Conservation (phyloP, 2,888 invertebrate genomes). For the Microplitis deprimator region DNA sequence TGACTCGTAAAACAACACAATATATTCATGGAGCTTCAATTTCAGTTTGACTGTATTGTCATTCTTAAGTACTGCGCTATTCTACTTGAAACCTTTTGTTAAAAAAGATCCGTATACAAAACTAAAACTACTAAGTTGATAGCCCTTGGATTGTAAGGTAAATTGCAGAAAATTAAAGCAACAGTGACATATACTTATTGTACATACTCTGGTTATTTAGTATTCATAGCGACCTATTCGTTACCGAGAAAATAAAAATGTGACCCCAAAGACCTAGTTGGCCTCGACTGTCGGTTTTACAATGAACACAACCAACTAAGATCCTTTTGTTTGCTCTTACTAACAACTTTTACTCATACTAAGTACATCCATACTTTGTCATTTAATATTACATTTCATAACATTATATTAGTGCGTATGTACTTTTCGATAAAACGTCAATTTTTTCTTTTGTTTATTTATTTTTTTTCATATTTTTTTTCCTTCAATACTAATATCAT, state of each 20-base stretch:
- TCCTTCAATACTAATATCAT: neutral
- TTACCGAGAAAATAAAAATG: slow-evolving; percentile 15
- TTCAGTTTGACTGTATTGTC: neutral
- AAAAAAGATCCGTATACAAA: neutral
- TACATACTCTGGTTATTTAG: slow-evolving; percentile 17
- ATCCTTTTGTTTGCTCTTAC: slow-evolving; percentile 29
- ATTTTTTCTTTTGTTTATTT: neutral
- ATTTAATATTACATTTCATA: slow-evolving; percentile 8
- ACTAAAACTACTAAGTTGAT: neutral
- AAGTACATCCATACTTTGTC: neutral
- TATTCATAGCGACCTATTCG: slow-evolving; percentile 14
- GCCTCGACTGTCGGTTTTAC: slow-evolving; percentile 30
- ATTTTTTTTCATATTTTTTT: no score
- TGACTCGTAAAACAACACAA: neutral
- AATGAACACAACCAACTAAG: slow-evolving; percentile 20
- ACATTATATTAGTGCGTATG: neutral
- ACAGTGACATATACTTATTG: neutral
- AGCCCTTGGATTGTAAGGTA: slow-evolving; percentile 12
- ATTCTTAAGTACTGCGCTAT: neutral
- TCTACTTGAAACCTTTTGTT: slow-evolving; percentile 2
- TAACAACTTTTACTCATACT: neutral
- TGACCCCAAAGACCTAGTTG: slow-evolving; percentile 26
- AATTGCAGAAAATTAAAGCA: slow-evolving; percentile 19
- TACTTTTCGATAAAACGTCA: neutral
- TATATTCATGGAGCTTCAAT: neutral